Base-by-base conservation (phyloP, 2,888 invertebrate genomes). In the Dichetophora obliterata region DNA sequence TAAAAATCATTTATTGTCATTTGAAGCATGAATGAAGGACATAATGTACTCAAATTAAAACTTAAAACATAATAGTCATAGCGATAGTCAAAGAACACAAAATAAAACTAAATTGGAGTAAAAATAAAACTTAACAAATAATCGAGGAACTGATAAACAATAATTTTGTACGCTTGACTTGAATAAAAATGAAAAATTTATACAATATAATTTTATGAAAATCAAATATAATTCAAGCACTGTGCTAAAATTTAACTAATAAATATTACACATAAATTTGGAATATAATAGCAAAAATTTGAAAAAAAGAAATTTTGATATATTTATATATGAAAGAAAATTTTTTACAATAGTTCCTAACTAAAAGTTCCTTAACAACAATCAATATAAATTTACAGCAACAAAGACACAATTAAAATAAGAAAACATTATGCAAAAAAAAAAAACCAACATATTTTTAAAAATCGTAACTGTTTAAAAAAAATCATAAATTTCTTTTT, bases 1-100 rank as follows among this genome's bases (percentile, higher is more conserved):
- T 70, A 82, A 82, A 81, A 82, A 83, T 79, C 80, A 73, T 86
- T 86, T 86, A 86, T 86, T 86, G 84, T 86, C 84, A 82, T 43
- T 24, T 54, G 69, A 75, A 75, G 66, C 74, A 70, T 31, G 50
- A 0, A 63, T 11, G 11, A 19, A 9, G 37, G 63, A 74, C 31
- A n/a, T 37, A 37, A 69, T 50, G 59, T 65, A 70, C 66, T 14
- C n/a, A 78, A 78, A 76, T 57, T 27, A 31, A 50, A 71, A 31
- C 19, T 57, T 63, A 74, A 57, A 48, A 19, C 69, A 65, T 54
- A 72, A 77, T 65, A 57, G n/a, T n/a, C n/a, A 59, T 43, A 34
- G 31, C 34, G 22, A 70, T 52, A n/a, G 22, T 31, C n/a, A 27
- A 75, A 34, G 54, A 57, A 48, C 24, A 75, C 78, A 74, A 77